These are phyloP conservation scores for Drosophila lacteicornis DNA, from an alignment of 1,140 invertebrate genomes.

Conservation along the genomic window DNA sequence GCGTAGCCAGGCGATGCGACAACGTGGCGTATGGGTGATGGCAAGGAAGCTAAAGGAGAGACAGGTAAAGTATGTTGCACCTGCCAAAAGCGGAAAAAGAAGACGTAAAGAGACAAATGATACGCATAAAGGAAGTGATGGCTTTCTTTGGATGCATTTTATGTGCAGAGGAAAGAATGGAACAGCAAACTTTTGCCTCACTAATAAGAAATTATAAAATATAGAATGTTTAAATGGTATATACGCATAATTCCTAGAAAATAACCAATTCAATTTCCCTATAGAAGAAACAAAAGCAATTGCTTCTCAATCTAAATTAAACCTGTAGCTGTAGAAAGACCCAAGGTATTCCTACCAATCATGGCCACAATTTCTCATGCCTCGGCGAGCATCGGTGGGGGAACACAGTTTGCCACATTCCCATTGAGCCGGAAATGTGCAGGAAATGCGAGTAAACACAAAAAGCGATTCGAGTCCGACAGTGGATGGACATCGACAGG, in stretches of 20 bases:
- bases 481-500: constrained; percentile 33
- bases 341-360: constrained; percentile 59
- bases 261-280: neutral
- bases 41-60: constrained; percentile 38
- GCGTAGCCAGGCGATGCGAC: constrained; percentile 60
- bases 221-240: neutral
- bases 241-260: neutral
- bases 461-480: constrained; percentile 47
- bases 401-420: constrained; percentile 48
- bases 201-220: too few relatives aligned
- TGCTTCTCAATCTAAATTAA: constrained; percentile 25
- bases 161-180: neutral
- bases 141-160: constrained; percentile 10
- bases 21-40: constrained; percentile 45
- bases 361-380: constrained; percentile 51
- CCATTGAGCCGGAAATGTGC: constrained; percentile 62
- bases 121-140: constrained; percentile 8
- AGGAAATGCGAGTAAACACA: constrained; percentile 56
- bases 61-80: constrained; percentile 72
- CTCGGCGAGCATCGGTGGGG: constrained; percentile 7
- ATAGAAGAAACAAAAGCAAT: constrained; percentile 5
- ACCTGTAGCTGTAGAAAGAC: constrained; percentile 10
- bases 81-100: constrained; percentile 8
- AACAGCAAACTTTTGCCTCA: too few relatives aligned
- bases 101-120: constrained; percentile 13